These are phyloP conservation scores for Aromia moschata DNA, from an alignment of 2,888 invertebrate genomes.

Conservation along the genomic window DNA sequence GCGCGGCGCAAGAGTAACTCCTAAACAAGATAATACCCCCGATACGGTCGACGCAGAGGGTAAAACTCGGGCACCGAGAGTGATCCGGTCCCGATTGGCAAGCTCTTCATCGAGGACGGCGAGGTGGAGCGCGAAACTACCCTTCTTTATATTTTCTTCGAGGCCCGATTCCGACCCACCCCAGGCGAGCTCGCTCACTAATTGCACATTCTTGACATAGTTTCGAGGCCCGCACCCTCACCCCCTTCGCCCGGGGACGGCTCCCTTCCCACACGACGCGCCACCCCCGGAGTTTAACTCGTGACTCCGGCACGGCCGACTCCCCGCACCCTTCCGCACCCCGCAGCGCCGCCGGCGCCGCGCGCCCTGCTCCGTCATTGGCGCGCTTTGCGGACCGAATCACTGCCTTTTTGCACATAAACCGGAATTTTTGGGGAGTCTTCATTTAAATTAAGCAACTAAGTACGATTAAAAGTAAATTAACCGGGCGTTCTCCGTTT, in stretches of 20 bases:
- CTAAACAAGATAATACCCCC: conserved; percentile 28
- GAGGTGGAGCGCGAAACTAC: conserved; percentile 59
- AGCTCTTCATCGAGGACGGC: conserved; percentile 55
- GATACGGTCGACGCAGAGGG: conserved; percentile 18
- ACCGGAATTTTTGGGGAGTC: too few species aligned
- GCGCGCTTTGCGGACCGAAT: not conserved
- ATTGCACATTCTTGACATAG: conserved; percentile 98
- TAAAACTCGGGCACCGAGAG: conserved; percentile 23
- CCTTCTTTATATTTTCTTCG: conserved; percentile 79
- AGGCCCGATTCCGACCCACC: conserved; percentile 48
- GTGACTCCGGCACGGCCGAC: conserved; percentile 63
- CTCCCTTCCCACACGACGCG: conserved; percentile 20
- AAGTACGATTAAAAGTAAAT: too few species aligned
- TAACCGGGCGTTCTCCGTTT: too few species aligned
- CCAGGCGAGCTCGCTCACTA: conserved; percentile 81
- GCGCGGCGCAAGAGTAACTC: conserved; percentile 20
- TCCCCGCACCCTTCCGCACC: too few species aligned
- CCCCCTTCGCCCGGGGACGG: conserved; percentile 53
- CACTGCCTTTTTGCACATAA: too few species aligned
- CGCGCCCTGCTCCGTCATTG: conserved; percentile 36
- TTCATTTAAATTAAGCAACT: too few species aligned
- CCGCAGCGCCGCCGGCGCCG: too few species aligned
- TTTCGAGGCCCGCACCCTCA: conserved; percentile 80
- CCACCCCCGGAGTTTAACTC: conserved; percentile 56
- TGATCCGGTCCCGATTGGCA: conserved; percentile 46